Base-by-base conservation (phyloP, 2,113 vertebrate species). In the Oreochromis aureus region DNA sequence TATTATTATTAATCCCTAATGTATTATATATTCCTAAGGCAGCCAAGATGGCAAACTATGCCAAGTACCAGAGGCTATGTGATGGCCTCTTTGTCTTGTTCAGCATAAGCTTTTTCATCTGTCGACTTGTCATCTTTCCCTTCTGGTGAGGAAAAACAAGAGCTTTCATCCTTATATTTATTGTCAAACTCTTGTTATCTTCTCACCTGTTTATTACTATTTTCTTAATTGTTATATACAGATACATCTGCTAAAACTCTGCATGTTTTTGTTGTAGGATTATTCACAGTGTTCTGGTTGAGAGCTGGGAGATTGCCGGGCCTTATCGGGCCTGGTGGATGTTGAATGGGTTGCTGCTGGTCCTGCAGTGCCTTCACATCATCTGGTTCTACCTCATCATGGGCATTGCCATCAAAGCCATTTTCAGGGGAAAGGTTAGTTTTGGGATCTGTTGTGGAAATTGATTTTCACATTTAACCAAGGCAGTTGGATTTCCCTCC, bases 21-120 rank as follows among this genome's bases (percentile, higher is more conserved):
- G 41, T 5, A 11, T 79, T 80, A 12, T 86, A 89, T 94, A 92
- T 97, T 94, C 59, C 55, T 39, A 89, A 99, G 98, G 97, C 97
- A 94, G 97, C 98, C 93, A 99, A 99, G 96, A 96, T 99, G 97
- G 97, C 98, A 93, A 99, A 98, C 96, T 99, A 99, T 11, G 98
- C 98, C 93, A 99, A 98, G 94, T 99, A 96, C 97, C 98, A 99
- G 96, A 97, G 96, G 94, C 93, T 98, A 80, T 99, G 98, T 91
- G 98, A 98, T 92, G 95, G 97, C 92, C 94, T 98, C 87, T 99
- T 99, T 96, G 87, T 98, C 92, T 93, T 97, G 90, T 99, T 99
- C 96, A 97, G 97, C 59, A 66, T 98, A 90, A 94, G 96, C 93
- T 99, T 99, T 95, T 97, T 98, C 94, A 92, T 97, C 93, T 96